A percentile compares a stretch with the other conserved stretches of the same genome.
These are phyloP conservation scores for Ophthalmotilapia sp. DNA, from an alignment of 2,113 vertebrate species.

Conservation along the genomic window DNA sequence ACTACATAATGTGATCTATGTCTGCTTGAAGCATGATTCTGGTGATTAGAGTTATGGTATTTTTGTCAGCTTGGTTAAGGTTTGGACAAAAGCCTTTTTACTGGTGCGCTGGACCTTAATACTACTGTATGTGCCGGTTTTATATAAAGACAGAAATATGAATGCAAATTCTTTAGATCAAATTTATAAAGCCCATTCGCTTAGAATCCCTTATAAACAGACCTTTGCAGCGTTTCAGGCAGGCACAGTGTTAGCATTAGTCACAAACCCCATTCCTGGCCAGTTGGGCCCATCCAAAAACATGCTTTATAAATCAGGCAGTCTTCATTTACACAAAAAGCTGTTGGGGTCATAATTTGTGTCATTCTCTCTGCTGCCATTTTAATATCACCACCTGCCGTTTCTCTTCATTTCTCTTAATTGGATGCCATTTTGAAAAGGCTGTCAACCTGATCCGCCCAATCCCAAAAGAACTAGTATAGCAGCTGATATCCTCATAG, in stretches of 20 bases:
- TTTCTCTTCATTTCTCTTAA: background rate
- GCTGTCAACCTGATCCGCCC: background rate
- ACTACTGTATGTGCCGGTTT: background rate
- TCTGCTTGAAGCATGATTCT: background rate
- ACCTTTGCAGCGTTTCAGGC: background rate
- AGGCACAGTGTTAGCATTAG: background rate
- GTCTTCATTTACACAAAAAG: background rate
- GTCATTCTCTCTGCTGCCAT: background rate
- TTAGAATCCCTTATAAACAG: accelerated
- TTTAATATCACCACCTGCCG: background rate
- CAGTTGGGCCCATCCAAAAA: background rate
- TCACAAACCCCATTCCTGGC: background rate
- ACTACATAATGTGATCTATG: background rate
- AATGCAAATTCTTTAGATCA: background rate
- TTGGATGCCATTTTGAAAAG: background rate
- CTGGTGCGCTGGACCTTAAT: accelerated
- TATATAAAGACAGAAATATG: background rate
- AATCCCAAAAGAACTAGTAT: background rate
- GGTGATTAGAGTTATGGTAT: background rate
- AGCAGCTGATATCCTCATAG: background rate
- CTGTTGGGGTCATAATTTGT: background rate
- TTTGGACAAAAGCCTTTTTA: background rate
- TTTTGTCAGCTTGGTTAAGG: background rate
- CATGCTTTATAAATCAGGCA: background rate
- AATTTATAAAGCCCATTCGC: background rate